Evolutionary conservation across 2,113 vertebrate genomes (phyloP), one percentile per base, ranked within the genome.

Genomic region (Loxodonta africana): DNA sequence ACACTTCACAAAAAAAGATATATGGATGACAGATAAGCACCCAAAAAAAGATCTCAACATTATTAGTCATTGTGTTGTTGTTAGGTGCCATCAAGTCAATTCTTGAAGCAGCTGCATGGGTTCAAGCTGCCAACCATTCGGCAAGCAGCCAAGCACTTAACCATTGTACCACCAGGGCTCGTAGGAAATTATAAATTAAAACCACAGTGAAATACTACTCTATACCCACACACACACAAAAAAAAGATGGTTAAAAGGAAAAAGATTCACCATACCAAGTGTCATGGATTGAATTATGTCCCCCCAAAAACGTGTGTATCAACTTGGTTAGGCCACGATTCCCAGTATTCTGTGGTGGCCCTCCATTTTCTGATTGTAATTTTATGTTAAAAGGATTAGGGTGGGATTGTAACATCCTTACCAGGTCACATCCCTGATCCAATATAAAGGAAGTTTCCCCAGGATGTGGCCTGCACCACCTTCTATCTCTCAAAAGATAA

Each of bases 171-270:
- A 57, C 53, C 15, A 57, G 15, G 53, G 53, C 53, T 57, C 53
- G 11, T 57, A 57, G 53, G 15, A 57, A 74, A 90, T 94, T 44
- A 12, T 26, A 85, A 84, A 82, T 95, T 63, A 76, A 85, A 81
- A 87, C 44, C 76, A 90, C 48, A 87, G 48, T 88, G 44, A 93
- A 33, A 90, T 80, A 83, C 12, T 28, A 65, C 71, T 83, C 76
- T 41, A 62, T 18, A 83, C 2, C 14, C 41, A 80, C 17, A 62
- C 7, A 48, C 48, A 37, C 48, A 48, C 5, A 48, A 48, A 37
- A 37, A 37, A 62, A 51, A 21, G 83, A 87, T 78, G 26, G 3
- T 25, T 82, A 77, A 63, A 85, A 51, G 74, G 26, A 76, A 25
- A 74, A 73, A 74, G 3, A 76, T 17, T 23, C n/a, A 92, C 28